Percentiles rank a stretch among this genome's conserved stretches.
phyloP scores from a whole-genome alignment of 2,113 vertebrate genomes.

The Pedionomus torquatus region DNA sequence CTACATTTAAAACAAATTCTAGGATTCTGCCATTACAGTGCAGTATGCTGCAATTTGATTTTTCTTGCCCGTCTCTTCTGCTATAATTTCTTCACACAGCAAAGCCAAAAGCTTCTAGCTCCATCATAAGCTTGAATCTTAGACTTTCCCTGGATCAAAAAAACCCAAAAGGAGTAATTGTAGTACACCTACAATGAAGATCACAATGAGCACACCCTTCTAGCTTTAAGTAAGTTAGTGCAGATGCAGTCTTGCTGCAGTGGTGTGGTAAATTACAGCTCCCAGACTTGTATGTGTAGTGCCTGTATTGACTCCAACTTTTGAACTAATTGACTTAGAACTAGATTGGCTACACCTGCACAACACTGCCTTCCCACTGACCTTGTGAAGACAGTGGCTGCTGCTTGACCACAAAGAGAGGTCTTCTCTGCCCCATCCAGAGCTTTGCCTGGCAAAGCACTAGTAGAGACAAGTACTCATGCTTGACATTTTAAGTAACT shows the following conservation, averaged over 20 bases:
- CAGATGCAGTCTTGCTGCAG: background rate
- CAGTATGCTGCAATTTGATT: background rate
- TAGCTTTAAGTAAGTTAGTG: background rate
- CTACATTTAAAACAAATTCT: background rate
- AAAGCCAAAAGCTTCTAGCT: background rate
- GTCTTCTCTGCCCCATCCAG: background rate
- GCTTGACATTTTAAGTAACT: background rate
- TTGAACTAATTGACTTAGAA: background rate
- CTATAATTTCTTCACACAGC: background rate
- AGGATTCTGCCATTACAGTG: background rate
- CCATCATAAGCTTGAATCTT: background rate
- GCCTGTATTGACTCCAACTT: background rate
- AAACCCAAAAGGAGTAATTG: background rate
- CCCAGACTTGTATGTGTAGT: rapidly evolving
- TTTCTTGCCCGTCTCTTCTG: background rate
- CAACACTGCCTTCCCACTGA: no score
- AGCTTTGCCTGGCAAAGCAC: background rate
- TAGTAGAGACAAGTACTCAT: background rate
- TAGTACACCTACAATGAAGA: background rate
- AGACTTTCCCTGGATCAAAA: background rate
- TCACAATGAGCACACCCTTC: rapidly evolving
- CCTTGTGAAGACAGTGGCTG: background rate
- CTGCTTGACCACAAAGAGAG: background rate
- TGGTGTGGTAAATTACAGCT: background rate
- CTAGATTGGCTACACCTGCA: no score